Base-by-base conservation (phyloP, 1,140 invertebrate species). In the Oryzaephilus surinamensis region DNA sequence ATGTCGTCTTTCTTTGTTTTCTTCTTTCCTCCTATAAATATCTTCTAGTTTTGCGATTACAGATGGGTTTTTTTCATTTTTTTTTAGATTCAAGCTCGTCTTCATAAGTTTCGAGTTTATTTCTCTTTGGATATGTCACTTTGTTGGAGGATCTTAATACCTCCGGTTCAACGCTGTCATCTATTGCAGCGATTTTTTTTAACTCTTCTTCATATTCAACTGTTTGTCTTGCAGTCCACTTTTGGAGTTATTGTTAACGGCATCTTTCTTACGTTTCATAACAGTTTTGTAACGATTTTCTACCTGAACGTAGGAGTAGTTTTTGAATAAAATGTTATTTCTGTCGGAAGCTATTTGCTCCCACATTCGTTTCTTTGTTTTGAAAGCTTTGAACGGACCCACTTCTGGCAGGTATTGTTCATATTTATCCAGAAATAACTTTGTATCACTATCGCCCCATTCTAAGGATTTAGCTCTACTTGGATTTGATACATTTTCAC, bases 321-420 rank as follows among this genome's bases (percentile, higher is more conserved):
- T 13, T 30, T 30, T 27, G n/a, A 19, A 10, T 18, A 24, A n/a
- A 16, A 12, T 26, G 19, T 31, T 16, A 13, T 32, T 18, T 8
- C 32, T 17, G 18, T 32, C 13, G 18, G 15, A 3, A 11, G 31
- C n/a, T 19, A 44, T 44, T 38, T 39, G 6, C 12, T 15, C 14
- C 20, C 42, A 44, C 31, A 39, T 39, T 4, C 6, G 3, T 17
- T 39, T 44, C 38, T 44, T 44, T 8, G 26, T 33, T 30, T 39
- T 38, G 39, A 38, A 44, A 33, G 26, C 7, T 20, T 39, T 44
- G n/a, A 34, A 15, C n/a, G 36, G 36, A 6, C 42, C 42, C 19
- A 44, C 18, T 15, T 38, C 10, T 18, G 28, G 15, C 17, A 31
- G 8, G 12, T 24, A 38, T 4, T 20, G 10, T 23, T 38, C 27